These are phyloP conservation scores for Drosophila atroscutellata DNA, from an alignment of 2,888 invertebrate species.

Conservation along the genomic window DNA sequence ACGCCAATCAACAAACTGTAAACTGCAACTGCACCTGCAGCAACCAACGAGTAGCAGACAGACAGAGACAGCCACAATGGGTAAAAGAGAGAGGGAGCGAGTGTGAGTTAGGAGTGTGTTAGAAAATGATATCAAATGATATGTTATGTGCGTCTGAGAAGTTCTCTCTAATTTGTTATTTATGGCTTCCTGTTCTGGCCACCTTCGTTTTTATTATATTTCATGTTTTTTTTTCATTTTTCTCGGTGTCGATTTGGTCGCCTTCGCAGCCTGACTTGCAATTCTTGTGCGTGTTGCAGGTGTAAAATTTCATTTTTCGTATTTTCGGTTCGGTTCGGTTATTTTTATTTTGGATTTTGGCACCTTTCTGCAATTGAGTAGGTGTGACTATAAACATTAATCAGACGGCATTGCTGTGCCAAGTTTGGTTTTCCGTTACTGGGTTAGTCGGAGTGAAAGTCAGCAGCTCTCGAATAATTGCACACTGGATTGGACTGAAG, in stretches of 20 bases:
- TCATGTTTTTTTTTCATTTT: neutral
- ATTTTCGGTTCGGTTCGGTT: neutral
- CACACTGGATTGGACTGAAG: constrained; percentile 11
- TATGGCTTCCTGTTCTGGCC: constrained; percentile 72
- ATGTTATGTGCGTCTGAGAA: constrained; percentile 58
- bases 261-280: constrained; percentile 66
- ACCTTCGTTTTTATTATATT: constrained; percentile 8
- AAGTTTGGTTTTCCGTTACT: constrained; percentile 32
- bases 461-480: constrained; percentile 44
- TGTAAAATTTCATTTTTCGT: constrained; percentile 56
- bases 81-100: neutral
- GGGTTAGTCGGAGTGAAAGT: constrained; percentile 66
- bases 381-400: constrained; percentile 77
- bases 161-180: constrained; percentile 74
- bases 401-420: constrained; percentile 54
- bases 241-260: constrained; percentile 23
- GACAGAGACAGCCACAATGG: neutral
- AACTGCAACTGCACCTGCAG: constrained; percentile 69
- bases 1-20: constrained; percentile 66
- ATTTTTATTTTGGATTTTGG: constrained; percentile 53
- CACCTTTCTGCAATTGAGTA: constrained; percentile 65
- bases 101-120: constrained; percentile 47
- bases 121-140: constrained; percentile 78
- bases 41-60: constrained; percentile 9
- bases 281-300: constrained; percentile 68